phyloP scores from a whole-genome alignment of 2,888 invertebrate genomes.

The Andrena minutula region DNA sequence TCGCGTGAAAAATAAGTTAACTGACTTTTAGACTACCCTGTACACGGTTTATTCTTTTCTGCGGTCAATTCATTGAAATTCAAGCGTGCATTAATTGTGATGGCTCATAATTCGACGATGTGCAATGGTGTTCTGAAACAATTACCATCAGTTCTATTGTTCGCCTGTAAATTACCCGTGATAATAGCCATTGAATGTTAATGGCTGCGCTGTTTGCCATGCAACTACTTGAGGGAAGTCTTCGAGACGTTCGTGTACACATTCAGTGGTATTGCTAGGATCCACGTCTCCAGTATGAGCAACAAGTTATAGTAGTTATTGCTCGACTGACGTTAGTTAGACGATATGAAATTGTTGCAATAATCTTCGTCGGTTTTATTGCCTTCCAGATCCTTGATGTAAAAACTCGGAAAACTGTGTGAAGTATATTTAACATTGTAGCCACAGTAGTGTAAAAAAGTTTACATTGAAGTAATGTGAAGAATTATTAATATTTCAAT shows the following conservation, averaged over 20 bases:
- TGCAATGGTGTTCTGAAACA: not conserved
- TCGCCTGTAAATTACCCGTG: constrained; percentile 2
- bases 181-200: constrained; percentile 16
- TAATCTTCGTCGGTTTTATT: not conserved
- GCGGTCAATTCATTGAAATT: not conserved
- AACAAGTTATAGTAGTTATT: constrained; percentile 35
- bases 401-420: not conserved
- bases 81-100: not conserved
- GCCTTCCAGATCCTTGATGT: not conserved
- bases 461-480: too few species aligned
- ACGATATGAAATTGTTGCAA: not conserved
- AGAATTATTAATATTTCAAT: too few species aligned
- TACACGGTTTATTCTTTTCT: not conserved
- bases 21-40: not conserved
- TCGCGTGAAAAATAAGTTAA: not conserved
- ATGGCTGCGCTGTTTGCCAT: not conserved
- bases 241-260: constrained; percentile 20
- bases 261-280: not conserved
- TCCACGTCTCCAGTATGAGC: not conserved
- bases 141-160: constrained; percentile 15
- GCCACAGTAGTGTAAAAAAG: too few species aligned
- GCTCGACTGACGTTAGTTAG: not conserved
- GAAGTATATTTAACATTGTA: not conserved
- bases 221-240: constrained; percentile 13
- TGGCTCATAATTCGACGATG: not conserved